Base-by-base conservation (phyloP, 2,797 vertebrate species). In the Sebastolobus alascanus region DNA sequence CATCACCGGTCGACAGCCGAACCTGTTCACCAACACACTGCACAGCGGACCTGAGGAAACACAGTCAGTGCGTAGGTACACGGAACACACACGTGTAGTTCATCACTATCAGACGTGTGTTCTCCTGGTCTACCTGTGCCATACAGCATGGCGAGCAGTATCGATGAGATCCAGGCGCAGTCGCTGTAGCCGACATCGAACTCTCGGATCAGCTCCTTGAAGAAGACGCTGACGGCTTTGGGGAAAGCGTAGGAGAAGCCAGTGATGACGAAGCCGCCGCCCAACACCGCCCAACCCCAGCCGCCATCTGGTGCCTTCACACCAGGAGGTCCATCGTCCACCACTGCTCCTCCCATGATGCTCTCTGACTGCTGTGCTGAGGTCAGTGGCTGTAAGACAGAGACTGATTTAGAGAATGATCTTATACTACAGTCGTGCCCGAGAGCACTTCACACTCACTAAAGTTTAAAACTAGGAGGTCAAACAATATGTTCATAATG, bases 211-310 rank as follows among this genome's bases (percentile, higher is more conserved):
- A 99, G 96, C 84, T 98, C 98, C 92, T 99, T 99, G 88, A 98
- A 99, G 93, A 98, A 99, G 63, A 99, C 97, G 1, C 97, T 99
- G 87, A 99, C 96, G 0, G 98, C 98, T 86, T 99, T 99, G 12
- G 98, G 98, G 86, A 99, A 99, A 84, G 98, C 98, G 4, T 99
- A 99, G 79, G 98, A 99, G 94, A 99, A 99, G 68, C 98, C 98
- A 0, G 98, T 99, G 93, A 99, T 97, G 93, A 98, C 83, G 1
- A 99, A 99, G 79, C 97, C 95, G 80, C 98, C 97, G 0, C 94
- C 94, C 65, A 99, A 94, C 73, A 99, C 94, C 0, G 97, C 97
- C 98, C 98, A 99, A 59, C 97, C 97, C 98, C 98, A 99, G 75
- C 97, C 98, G 0, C 98, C 98, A 0, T 99, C 98, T 0, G 98